Percentiles rank a stretch among this genome's conserved stretches.
These are phyloP conservation scores for Eubucco bourcierii DNA, from an alignment of 2,113 vertebrate species.

Conservation along the genomic window DNA sequence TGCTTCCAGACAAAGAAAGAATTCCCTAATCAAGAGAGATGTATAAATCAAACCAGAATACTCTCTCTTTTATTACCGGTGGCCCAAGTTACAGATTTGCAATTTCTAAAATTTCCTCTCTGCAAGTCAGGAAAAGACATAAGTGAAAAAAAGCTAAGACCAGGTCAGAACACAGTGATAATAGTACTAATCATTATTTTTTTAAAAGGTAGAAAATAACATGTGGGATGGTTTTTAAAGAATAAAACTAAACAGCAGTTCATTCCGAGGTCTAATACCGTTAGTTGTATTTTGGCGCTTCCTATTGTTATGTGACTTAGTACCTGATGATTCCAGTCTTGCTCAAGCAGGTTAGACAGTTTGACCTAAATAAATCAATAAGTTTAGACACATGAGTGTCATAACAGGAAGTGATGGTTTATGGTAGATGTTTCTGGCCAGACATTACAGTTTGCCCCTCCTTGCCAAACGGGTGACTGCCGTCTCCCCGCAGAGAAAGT, in stretches of 20 bases:
- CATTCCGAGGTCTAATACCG: background rate
- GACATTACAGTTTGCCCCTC: conserved; percentile 28
- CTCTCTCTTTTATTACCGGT: background rate
- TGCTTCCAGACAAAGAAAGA: conserved; percentile 34
- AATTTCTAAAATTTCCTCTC: background rate
- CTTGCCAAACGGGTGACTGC: background rate
- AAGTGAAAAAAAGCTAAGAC: background rate
- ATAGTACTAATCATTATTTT: background rate
- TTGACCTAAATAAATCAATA: conserved; percentile 41
- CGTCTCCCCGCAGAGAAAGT: background rate
- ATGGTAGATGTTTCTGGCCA: conserved; percentile 46
- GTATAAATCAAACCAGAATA: conserved; percentile 25
- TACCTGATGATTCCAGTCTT: conserved; percentile 27
- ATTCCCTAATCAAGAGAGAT: conserved; percentile 1
- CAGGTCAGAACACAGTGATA: background rate
- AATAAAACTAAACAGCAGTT: background rate
- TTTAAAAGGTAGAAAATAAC: background rate
- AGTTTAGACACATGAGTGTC: conserved; percentile 43
- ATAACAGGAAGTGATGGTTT: conserved; percentile 58
- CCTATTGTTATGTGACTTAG: background rate
- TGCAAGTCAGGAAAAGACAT: background rate
- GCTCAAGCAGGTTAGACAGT: background rate
- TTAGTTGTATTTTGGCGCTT: background rate
- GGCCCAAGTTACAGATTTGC: background rate
- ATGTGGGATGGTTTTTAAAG: background rate